phyloP scores from a whole-genome alignment of 2,888 invertebrate species.

The Synanthedon andrenaeformis region DNA sequence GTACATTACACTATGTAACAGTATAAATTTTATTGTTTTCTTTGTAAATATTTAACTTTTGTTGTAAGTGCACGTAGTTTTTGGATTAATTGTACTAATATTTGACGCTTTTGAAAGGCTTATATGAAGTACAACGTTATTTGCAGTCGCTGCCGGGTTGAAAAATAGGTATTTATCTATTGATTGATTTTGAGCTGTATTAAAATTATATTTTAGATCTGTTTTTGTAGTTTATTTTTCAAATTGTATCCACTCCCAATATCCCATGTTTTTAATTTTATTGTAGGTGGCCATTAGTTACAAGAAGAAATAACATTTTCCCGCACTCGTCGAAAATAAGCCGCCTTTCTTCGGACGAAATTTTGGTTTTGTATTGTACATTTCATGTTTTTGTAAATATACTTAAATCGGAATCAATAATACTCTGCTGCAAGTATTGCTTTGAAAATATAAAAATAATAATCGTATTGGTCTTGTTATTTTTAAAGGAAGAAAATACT shows the following conservation, averaged over 20 bases:
- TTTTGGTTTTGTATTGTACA: neutral
- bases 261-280: neutral
- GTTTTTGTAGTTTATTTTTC: conserved; percentile 4
- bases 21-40: conserved; percentile 28
- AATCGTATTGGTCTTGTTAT: too few relatives aligned
- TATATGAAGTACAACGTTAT: neutral
- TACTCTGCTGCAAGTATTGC: too few relatives aligned
- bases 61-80: conserved; percentile 18
- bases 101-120: neutral
- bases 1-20: conserved; percentile 20
- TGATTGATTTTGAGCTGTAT: conserved; percentile 49
- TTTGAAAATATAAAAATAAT: too few relatives aligned
- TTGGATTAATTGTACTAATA: conserved; percentile 3
- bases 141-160: neutral
- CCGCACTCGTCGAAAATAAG: too few relatives aligned
- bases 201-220: conserved; percentile 24
- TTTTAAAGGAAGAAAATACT: too few relatives aligned
- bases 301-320: conserved; percentile 8
- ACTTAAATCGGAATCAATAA: too few relatives aligned
- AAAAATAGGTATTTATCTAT: conserved; percentile 33
- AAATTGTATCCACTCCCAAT: too few relatives aligned
- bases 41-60: conserved; percentile 45
- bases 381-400: neutral
- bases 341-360: too few relatives aligned
- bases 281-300: conserved; percentile 18